Evolutionary conservation across 2,113 vertebrate species (phyloP).

Genomic region (Poecile atricapillus): DNA sequence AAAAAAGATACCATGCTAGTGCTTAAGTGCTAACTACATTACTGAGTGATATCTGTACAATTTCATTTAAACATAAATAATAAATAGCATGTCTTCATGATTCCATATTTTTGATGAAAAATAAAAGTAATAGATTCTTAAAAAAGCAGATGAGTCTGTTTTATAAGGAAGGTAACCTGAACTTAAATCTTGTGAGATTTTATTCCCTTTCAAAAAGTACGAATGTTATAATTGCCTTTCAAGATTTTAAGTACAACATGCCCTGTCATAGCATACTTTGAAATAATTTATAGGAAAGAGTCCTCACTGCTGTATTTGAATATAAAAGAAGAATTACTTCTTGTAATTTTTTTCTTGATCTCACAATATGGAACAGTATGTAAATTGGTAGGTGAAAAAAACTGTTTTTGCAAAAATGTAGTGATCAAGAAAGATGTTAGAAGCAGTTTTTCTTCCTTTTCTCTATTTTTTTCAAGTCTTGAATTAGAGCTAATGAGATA

Average conservation of each 20-base stretch:
- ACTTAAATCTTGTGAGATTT: background rate
- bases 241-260: background rate
- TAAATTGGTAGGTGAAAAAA: background rate
- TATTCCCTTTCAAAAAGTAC: background rate
- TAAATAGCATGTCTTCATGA: background rate
- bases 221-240: background rate
- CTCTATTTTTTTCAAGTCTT: background rate
- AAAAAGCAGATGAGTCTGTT: background rate
- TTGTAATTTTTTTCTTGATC: background rate
- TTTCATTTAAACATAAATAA: background rate
- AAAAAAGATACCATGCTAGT: background rate
- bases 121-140: background rate
- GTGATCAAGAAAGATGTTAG: background rate
- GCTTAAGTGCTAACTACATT: background rate
- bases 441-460: background rate
- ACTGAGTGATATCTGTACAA: background rate
- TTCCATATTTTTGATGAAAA: background rate
- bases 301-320: background rate
- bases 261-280: background rate
- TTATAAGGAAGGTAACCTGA: background rate
- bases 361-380: background rate
- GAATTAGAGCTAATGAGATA: background rate
- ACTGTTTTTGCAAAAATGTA: background rate
- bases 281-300: background rate
- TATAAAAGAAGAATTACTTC: background rate